A percentile compares a stretch with the other conserved stretches of the same genome.
Conservation (phyloP, 1,140 invertebrate genomes). For the Callitettix versicolor region DNA sequence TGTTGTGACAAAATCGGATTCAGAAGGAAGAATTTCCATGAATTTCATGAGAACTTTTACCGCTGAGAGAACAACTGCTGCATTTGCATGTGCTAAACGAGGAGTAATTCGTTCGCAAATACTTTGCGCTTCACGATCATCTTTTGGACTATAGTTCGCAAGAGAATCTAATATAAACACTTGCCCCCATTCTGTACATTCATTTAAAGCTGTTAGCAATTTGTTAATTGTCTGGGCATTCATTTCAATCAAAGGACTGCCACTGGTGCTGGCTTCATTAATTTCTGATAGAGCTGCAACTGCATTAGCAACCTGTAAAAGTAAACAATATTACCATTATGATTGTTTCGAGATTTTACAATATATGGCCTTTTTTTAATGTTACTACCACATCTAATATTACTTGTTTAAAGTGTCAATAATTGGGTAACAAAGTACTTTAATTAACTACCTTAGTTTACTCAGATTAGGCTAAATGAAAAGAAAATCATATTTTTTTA, state of each 20-base stretch:
- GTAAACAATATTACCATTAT: too few species aligned
- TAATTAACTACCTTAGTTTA: too few species aligned
- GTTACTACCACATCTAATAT: too few species aligned
- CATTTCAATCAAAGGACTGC: conserved; percentile 88
- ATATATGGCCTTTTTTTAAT: too few species aligned
- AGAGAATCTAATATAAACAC: conserved; percentile 97
- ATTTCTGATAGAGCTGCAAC: conserved; percentile 98
- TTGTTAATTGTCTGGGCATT: conserved; percentile 97
- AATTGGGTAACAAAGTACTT: too few species aligned
- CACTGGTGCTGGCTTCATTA: conserved; percentile 88
- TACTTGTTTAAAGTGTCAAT: too few species aligned
- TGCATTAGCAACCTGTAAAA: conserved; percentile 82
- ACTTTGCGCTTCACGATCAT: conserved; percentile 95
- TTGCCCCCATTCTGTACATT: conserved; percentile 99
- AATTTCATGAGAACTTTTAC: conserved; percentile 96
- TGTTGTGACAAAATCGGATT: conserved; percentile 86
- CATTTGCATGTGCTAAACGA: conserved; percentile 94
- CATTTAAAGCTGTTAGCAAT: conserved; percentile 92
- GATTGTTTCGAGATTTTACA: too few species aligned
- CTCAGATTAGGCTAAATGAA: too few species aligned
- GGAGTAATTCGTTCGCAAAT: conserved; percentile 98
- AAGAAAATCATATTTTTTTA: too few species aligned
- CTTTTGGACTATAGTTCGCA: conserved; percentile 91
- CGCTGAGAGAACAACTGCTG: conserved; percentile 94
- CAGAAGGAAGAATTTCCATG: conserved; percentile 88